These are phyloP conservation scores for Germaria angustata DNA, from an alignment of 2,888 invertebrate genomes.

Conservation along the genomic window DNA sequence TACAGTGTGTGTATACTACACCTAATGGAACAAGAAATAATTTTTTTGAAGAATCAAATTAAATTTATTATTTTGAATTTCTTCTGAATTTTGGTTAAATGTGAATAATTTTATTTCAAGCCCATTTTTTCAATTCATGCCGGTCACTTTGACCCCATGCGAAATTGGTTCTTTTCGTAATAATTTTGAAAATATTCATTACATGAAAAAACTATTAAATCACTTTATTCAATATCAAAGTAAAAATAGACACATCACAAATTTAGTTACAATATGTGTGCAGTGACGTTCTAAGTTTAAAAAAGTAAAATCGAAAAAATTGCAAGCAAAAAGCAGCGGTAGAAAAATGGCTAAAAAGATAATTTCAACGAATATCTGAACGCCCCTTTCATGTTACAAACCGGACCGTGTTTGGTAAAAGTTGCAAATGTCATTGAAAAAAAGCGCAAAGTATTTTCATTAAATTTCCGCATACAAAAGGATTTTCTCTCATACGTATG, in stretches of 20 bases:
- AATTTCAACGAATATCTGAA: conserved; percentile 20
- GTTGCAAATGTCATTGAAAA: conserved; percentile 48
- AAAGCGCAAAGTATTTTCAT: conserved; percentile 33
- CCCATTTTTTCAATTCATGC: too few relatives aligned
- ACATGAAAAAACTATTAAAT: too few relatives aligned
- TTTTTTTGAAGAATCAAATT: too few relatives aligned
- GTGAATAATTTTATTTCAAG: too few relatives aligned
- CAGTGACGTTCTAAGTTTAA: background rate
- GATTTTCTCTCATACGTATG: background rate
- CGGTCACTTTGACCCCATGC: too few relatives aligned
- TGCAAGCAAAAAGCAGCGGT: background rate
- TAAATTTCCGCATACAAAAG: conserved; percentile 41
- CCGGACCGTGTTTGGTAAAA: conserved; percentile 41
- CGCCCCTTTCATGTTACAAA: conserved; percentile 46
- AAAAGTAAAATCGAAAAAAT: conserved; percentile 5
- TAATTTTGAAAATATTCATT: background rate
- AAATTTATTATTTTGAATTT: too few relatives aligned
- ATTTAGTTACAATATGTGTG: conserved; percentile 18
- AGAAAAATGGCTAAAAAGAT: background rate
- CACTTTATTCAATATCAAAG: background rate
- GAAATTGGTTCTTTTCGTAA: background rate
- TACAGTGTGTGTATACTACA: too few relatives aligned
- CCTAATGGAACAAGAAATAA: too few relatives aligned
- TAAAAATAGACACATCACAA: conserved; percentile 5
- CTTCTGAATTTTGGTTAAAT: too few relatives aligned